phyloP scores from a whole-genome alignment of 30 jellyfish, hydroid and myxozoan genomes.

The Cassiopea andromeda region DNA sequence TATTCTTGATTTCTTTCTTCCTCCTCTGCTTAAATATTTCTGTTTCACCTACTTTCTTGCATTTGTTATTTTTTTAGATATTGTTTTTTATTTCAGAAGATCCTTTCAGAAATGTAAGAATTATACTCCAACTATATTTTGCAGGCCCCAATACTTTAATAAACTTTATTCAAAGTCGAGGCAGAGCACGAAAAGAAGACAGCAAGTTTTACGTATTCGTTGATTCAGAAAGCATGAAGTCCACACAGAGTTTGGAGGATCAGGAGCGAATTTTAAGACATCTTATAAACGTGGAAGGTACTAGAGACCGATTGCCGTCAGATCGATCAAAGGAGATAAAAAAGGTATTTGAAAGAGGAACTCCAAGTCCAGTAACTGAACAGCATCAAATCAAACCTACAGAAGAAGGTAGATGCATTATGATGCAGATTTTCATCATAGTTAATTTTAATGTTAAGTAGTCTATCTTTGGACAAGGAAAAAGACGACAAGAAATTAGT shows the following conservation, averaged over 20 bases:
- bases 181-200: conserved; percentile 73
- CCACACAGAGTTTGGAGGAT: conserved; percentile 29
- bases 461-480: too few relatives aligned
- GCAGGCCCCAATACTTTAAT: conserved; percentile 56
- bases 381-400: not conserved
- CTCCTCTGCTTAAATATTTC: not conserved
- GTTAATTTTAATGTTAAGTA: not conserved
- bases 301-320: conserved; percentile 38
- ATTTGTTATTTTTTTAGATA: not conserved
- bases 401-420: not conserved
- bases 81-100: not conserved
- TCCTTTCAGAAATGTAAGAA: too few relatives aligned
- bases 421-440: not conserved
- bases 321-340: conserved; percentile 41
- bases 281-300: conserved; percentile 47
- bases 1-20: not conserved
- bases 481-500: too few relatives aligned
- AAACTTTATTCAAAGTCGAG: conserved; percentile 75
- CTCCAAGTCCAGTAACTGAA: not conserved
- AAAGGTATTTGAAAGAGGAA: conserved; percentile 6
- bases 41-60: not conserved
- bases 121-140: not conserved
- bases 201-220: conserved; percentile 63
- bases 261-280: conserved; percentile 53
- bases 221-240: conserved; percentile 10